These are phyloP conservation scores for Microctenopoma stevenorrisi DNA, from an alignment of 2,797 vertebrate genomes.

Conservation along the genomic window DNA sequence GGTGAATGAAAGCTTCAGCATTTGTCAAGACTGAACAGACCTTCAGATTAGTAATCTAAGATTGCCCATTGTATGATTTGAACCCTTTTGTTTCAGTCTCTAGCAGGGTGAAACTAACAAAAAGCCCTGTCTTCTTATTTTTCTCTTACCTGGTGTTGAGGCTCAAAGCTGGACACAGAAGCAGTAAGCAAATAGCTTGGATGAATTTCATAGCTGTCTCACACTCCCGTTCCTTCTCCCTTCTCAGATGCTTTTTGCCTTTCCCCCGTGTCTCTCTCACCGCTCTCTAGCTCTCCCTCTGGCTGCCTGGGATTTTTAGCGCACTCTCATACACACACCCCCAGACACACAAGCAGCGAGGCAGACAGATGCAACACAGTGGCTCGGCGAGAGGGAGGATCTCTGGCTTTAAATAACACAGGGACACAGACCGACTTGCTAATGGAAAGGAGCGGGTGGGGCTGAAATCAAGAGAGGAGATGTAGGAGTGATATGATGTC, in stretches of 20 bases:
- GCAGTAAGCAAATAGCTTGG: conserved; percentile 83
- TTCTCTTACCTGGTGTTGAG: conserved; percentile 84
- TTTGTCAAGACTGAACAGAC: conserved; percentile 56
- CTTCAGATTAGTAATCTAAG: conserved; percentile 64
- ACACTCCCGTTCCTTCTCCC: conserved; percentile 74
- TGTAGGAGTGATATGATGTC: conserved; percentile 83
- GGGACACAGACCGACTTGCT: conserved; percentile 80
- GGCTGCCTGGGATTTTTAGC: conserved; percentile 75
- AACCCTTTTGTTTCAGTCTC: conserved; percentile 60
- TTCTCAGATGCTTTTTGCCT: conserved; percentile 72
- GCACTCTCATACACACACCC: conserved; percentile 63
- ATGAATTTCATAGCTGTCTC: conserved; percentile 87
- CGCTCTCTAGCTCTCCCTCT: conserved; percentile 77
- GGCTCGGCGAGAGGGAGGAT: conserved; percentile 75
- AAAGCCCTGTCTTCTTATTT: conserved; percentile 14
- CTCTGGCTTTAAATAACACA: conserved; percentile 85
- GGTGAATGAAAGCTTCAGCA: conserved; percentile 55
- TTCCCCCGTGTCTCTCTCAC: conserved; percentile 72
- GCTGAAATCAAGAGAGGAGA: conserved; percentile 72
- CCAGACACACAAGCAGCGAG: conserved; percentile 71
- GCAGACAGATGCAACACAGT: conserved; percentile 83
- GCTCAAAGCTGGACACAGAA: conserved; percentile 83
- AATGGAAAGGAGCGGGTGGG: conserved; percentile 79
- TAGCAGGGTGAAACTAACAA: conserved; percentile 42
- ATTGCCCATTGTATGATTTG: conserved; percentile 51